phyloP scores from a whole-genome alignment of 2,797 vertebrate genomes.

The Vireo griseus region DNA sequence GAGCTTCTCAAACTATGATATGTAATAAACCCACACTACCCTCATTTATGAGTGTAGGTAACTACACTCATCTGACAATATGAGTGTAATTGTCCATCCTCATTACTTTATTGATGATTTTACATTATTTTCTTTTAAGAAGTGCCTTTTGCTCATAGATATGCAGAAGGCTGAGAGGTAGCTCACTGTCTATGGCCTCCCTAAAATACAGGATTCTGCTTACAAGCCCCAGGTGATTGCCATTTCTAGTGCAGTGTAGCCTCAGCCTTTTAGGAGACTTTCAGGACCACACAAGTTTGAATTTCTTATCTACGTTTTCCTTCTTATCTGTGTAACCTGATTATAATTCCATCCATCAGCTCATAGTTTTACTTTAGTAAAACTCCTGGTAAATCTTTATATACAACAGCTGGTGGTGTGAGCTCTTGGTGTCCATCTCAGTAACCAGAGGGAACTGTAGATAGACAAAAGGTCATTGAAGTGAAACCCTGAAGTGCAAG shows the following conservation, averaged over 20 bases:
- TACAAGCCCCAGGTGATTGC: accelerated
- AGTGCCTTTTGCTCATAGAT: neutral
- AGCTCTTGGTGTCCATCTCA: accelerated
- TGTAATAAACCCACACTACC: neutral
- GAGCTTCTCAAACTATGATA: neutral
- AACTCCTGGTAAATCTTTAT: neutral
- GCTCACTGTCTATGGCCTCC: neutral
- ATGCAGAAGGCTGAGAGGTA: neutral
- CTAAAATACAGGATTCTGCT: neutral
- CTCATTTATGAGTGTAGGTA: neutral
- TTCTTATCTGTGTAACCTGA: neutral
- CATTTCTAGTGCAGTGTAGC: neutral
- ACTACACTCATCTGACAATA: neutral
- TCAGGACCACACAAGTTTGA: neutral
- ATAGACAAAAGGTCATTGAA: neutral
- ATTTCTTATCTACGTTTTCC: neutral
- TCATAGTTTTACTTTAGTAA: neutral
- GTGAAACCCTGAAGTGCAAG: neutral
- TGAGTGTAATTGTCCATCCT: neutral
- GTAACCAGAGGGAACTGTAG: neutral
- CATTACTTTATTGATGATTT: neutral
- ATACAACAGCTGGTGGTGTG: neutral
- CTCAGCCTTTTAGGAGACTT: neutral
- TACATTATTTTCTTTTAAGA: neutral
- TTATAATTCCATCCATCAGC: neutral